phyloP scores from a whole-genome alignment of 2,113 vertebrate genomes.

The Psilopsiagon aurifrons region DNA sequence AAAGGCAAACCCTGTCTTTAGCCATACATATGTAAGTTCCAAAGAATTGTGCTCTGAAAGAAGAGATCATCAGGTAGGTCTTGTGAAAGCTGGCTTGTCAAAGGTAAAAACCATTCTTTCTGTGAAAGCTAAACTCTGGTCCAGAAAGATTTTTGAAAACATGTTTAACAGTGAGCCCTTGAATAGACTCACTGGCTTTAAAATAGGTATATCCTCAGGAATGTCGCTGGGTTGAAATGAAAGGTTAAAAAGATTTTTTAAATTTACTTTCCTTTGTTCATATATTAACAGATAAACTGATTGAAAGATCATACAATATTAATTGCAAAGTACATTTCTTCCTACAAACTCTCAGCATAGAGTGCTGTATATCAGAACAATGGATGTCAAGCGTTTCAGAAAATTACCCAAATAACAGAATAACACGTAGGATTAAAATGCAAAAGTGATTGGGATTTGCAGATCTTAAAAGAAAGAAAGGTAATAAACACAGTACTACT shows the following conservation, averaged over 20 bases:
- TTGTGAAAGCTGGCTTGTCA: background rate
- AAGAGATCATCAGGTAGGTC: background rate
- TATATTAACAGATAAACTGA: background rate
- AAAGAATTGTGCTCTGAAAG: background rate
- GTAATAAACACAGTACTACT: background rate
- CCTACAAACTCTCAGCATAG: background rate
- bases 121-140: background rate
- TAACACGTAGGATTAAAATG: accelerated
- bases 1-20: background rate
- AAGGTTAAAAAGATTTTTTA: background rate
- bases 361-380: background rate
- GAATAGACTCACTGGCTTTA: background rate
- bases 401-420: background rate
- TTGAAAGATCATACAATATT: background rate
- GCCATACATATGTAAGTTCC: background rate
- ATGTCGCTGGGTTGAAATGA: background rate
- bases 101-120: background rate
- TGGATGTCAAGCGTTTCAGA: background rate
- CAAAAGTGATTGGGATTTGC: background rate
- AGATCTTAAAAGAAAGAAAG: background rate
- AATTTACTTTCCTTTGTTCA: background rate
- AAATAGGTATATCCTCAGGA: background rate
- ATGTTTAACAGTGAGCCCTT: background rate
- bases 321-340: background rate
- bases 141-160: background rate